Evolutionary conservation across 2,113 vertebrate genomes (phyloP).

Genomic region (Orientallactaga bullata): DNA sequence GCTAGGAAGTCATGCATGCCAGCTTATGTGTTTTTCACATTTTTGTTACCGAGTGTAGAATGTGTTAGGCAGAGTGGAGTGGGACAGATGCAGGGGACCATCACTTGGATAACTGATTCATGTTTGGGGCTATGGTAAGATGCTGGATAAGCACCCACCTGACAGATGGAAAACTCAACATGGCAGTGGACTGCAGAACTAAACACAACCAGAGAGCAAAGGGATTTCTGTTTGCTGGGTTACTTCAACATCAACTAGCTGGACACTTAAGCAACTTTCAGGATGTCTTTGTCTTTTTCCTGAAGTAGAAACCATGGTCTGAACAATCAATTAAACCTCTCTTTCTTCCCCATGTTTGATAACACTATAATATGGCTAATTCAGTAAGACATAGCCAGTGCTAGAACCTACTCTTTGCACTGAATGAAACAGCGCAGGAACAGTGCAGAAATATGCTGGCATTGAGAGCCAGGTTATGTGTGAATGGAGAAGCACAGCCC

Average conservation of each 20-base stretch:
- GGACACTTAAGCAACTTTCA: background rate
- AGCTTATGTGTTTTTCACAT: conserved; percentile 37
- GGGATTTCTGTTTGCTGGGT: background rate
- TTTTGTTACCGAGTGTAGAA: conserved; percentile 13
- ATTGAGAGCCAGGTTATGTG: background rate
- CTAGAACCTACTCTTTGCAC: background rate
- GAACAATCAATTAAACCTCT: background rate
- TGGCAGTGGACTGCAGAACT: fast-evolving
- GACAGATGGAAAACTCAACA: background rate
- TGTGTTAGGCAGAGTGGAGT: background rate
- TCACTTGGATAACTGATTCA: background rate
- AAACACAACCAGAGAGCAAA: background rate
- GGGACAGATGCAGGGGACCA: background rate
- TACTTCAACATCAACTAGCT: background rate
- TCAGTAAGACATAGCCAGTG: background rate
- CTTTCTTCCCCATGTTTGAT: background rate
- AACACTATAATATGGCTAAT: background rate
- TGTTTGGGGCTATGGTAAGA: background rate
- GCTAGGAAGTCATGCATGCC: background rate
- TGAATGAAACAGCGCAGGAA: background rate
- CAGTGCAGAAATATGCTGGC: background rate
- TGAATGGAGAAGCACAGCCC: background rate
- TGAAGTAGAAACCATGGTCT: background rate
- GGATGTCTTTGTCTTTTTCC: background rate
- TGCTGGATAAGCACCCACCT: background rate